Conservation (phyloP, 2,888 invertebrate genomes). For the Nipponacmea schrenckii region DNA sequence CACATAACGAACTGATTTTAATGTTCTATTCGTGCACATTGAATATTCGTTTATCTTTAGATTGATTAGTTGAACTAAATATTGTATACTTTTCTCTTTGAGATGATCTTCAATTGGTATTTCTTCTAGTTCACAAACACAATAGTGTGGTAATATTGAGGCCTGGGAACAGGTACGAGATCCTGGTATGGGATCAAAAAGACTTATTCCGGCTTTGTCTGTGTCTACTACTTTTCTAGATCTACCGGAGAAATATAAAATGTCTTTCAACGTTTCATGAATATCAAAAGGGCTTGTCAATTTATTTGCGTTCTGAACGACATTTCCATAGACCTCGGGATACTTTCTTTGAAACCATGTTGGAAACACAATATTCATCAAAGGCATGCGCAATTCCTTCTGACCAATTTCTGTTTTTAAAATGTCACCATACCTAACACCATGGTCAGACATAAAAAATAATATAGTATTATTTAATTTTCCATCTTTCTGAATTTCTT, state of each 20-base stretch:
- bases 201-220: no score
- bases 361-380: conserved; percentile 80
- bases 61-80: no score
- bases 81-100: no score
- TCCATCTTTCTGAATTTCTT: conserved; percentile 59
- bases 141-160: conserved; percentile 65
- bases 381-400: conserved; percentile 87
- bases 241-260: conserved; percentile 60
- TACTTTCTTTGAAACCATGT: conserved; percentile 76
- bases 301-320: conserved; percentile 74
- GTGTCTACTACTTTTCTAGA: no score
- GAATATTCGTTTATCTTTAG: no score
- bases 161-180: conserved; percentile 71
- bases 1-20: no score
- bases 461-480: conserved; percentile 42
- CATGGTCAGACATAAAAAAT: conserved; percentile 82
- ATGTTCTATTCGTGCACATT: no score
- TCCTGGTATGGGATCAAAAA: neutral
- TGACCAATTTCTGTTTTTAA: conserved; percentile 79
- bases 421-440: conserved; percentile 85
- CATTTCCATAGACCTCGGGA: conserved; percentile 74
- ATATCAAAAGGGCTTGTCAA: conserved; percentile 86
- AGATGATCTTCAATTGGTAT: no score
- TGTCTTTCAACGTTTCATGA: conserved; percentile 80
- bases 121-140: neutral